Evolutionary conservation across 2,113 vertebrate genomes (phyloP).

Genomic region (Aldabrachelys gigantea): DNA sequence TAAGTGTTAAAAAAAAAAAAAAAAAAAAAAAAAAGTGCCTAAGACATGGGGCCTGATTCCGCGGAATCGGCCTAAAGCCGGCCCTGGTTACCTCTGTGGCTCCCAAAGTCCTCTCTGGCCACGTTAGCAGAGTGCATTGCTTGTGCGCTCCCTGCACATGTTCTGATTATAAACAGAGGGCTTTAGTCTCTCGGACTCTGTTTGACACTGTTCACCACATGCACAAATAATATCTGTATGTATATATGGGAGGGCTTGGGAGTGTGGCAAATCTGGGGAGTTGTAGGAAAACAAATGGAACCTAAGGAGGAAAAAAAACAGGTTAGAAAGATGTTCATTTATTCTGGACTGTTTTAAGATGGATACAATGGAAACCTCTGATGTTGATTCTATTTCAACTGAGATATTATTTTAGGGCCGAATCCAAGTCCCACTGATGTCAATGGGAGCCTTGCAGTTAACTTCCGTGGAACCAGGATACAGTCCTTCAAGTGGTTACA

Average conservation of each 20-base stretch:
- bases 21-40: too few relatives aligned
- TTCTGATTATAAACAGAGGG: neutral
- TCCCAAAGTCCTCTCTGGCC: neutral
- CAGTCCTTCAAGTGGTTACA: neutral
- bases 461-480: neutral
- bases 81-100: neutral
- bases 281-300: neutral
- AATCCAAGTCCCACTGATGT: rapidly evolving
- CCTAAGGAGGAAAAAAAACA: neutral
- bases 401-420: neutral
- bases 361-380: neutral
- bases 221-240: neutral
- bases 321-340: neutral
- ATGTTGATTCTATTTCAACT: neutral
- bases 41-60: too few relatives aligned
- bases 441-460: neutral
- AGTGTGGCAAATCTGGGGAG: neutral
- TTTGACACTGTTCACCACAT: neutral
- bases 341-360: neutral
- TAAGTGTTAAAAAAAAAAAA: too few relatives aligned
- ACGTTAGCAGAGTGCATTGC: neutral
- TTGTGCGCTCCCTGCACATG: neutral
- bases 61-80: too few relatives aligned
- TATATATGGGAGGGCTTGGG: neutral
- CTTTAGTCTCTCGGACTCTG: neutral